Evolutionary conservation across 2,888 invertebrate species (phyloP), one percentile per base, ranked within the genome.

Genomic region (Sarcophaga subvicina): DNA sequence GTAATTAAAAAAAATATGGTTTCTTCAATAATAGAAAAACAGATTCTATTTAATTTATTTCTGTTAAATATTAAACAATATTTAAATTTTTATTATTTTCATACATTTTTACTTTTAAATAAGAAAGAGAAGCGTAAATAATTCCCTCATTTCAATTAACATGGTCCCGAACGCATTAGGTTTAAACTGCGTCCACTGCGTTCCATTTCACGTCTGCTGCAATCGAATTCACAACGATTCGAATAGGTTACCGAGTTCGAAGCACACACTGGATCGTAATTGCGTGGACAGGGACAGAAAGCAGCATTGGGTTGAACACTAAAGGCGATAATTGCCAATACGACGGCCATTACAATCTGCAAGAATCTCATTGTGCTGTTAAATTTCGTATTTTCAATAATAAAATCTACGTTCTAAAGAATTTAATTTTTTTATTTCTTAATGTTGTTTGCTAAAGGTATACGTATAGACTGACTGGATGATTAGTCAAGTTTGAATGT

Each of bases 211-310:
- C 89, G 89, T 10, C 84, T 88, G 1, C 81, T 85, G 81, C 92
- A 92, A 3, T 92, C 88, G 64, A 90, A 91, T 25, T 89, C 66
- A 62, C 92, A 92, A 20, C 89, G 90, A 87, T 92, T 92, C 5
- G 89, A 37, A 77, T 93, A 93, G 45, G 92, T 91, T 1, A 85
- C 63, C 54, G 80, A 12, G 85, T 92, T 89, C 77, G 88, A 88
- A 76, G 89, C 92, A 85, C 92, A 92, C 1, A 92, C 90, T 0
- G 93, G 92, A 3, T 91, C 89, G 62, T 88, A 91, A 71, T 90
- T 90, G 12, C 92, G 90, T 45, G 91, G 90, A 73, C 92, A 92
- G 3, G 92, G 90, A 14, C 92, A 93, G 4, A 84, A 8, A 0
- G 63, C 84, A n/a, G 81, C 87, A 25, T 59, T 60, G 14, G 88